Evolutionary conservation across 2,797 vertebrate species (phyloP).

Genomic region (Stomatorhinus walkeri): DNA sequence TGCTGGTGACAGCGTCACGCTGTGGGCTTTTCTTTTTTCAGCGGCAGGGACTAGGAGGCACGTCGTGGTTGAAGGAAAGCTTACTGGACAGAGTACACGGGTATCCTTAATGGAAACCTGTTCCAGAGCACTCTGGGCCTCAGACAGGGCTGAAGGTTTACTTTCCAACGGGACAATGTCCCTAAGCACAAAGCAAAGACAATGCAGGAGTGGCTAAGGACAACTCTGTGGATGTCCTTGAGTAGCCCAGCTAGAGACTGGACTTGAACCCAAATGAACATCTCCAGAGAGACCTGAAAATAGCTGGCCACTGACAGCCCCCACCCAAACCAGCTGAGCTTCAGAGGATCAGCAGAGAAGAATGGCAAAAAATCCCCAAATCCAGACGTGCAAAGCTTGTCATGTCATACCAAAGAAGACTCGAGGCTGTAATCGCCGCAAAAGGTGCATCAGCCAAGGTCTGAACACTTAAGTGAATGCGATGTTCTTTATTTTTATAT

Average conservation of each 20-base stretch:
- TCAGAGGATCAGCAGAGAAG: background rate
- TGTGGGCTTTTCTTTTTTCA: background rate
- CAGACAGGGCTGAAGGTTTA: background rate
- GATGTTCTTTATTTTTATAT: background rate
- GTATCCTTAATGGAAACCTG: background rate
- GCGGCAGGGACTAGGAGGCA: background rate
- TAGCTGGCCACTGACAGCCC: background rate
- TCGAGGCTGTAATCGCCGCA: background rate
- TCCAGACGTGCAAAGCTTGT: background rate
- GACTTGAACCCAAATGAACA: background rate
- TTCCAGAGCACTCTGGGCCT: background rate
- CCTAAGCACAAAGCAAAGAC: background rate
- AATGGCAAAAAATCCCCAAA: background rate
- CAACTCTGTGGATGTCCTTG: background rate
- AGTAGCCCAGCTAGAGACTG: background rate
- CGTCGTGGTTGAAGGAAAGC: background rate
- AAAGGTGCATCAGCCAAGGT: background rate
- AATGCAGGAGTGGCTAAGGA: background rate
- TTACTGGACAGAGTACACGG: background rate
- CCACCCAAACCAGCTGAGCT: background rate
- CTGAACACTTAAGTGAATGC: background rate
- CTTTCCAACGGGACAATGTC: background rate
- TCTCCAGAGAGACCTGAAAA: background rate
- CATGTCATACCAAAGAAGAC: background rate
- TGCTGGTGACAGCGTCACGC: background rate